Percentiles rank a stretch among this genome's conserved stretches.
Evolutionary conservation across 2,888 invertebrate species (phyloP).

Genomic region (Ophion costatus): DNA sequence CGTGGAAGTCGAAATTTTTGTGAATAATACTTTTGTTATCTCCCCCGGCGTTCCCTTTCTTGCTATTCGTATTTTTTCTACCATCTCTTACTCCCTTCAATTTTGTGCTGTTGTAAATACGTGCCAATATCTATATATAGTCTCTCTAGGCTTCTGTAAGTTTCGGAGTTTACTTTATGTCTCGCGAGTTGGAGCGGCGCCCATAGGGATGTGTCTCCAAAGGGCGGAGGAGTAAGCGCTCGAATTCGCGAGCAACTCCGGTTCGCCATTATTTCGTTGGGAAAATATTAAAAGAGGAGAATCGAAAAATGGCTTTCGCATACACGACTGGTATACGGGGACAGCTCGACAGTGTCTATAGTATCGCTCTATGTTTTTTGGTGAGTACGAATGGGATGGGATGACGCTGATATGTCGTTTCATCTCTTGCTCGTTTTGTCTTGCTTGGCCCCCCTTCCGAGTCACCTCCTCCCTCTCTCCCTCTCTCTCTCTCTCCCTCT

Average conservation of each 20-base stretch:
- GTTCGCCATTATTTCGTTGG: slow-evolving; percentile 68
- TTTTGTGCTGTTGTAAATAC: no score
- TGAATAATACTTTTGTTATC: slow-evolving; percentile 45
- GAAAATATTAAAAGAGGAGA: slow-evolving; percentile 69
- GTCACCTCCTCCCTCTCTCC: background rate
- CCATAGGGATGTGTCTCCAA: slow-evolving; percentile 62
- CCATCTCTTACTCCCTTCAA: background rate
- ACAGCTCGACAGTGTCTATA: slow-evolving; percentile 29
- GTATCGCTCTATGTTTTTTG: slow-evolving; percentile 41
- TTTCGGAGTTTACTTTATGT: slow-evolving; percentile 69
- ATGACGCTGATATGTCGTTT: slow-evolving; percentile 27
- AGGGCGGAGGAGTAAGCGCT: background rate
- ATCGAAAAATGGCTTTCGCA: slow-evolving; percentile 74
- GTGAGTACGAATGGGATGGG: background rate
- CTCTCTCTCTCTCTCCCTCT: slow-evolving; percentile 35
- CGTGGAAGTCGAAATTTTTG: slow-evolving; percentile 38
- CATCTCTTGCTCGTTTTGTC: slow-evolving; percentile 29
- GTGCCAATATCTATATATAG: slow-evolving; percentile 6
- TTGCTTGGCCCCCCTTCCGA: slow-evolving; percentile 23
- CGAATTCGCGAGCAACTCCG: slow-evolving; percentile 58
- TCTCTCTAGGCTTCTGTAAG: slow-evolving; percentile 4
- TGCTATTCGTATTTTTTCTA: slow-evolving; percentile 5
- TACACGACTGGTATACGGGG: slow-evolving; percentile 68
- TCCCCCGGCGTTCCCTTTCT: background rate
- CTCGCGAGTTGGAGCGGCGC: slow-evolving; percentile 72